Conservation (phyloP, 2,888 invertebrate species). For the Rutpela maculata region DNA sequence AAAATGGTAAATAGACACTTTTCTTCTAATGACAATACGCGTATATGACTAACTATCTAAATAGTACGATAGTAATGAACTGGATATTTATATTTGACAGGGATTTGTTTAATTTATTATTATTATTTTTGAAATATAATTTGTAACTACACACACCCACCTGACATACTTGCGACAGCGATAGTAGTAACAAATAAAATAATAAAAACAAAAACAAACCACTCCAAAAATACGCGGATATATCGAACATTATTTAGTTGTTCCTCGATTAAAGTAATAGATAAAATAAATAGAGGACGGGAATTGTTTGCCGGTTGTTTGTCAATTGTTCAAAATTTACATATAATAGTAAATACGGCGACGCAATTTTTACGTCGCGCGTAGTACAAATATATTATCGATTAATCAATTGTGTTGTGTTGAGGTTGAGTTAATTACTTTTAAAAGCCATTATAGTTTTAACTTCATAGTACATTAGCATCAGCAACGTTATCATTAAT, state of each 20-base stretch:
- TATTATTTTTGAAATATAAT: neutral
- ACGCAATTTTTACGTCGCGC: slow-evolving; percentile 7
- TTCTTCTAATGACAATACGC: no score
- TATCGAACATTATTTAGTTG: no score
- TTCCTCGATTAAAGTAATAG: neutral
- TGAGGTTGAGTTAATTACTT: slow-evolving; percentile 13
- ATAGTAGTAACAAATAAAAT: neutral
- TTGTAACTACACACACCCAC: neutral
- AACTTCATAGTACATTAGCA: slow-evolving; percentile 8
- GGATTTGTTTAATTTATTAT: neutral
- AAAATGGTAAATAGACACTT: no score
- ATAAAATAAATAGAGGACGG: neutral
- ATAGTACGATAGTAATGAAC: no score
- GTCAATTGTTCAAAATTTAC: neutral
- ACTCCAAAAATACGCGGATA: neutral
- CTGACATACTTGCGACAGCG: neutral
- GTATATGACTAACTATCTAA: no score
- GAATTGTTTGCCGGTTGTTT: neutral
- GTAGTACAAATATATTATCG: slow-evolving; percentile 5
- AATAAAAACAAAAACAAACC: neutral
- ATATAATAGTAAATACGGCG: neutral
- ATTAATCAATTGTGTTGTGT: neutral
- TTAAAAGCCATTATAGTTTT: slow-evolving; percentile 20
- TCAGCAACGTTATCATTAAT: slow-evolving; percentile 9
- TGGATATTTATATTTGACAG: no score